Conservation (phyloP, 2,888 invertebrate genomes). For the Unio pictorum region DNA sequence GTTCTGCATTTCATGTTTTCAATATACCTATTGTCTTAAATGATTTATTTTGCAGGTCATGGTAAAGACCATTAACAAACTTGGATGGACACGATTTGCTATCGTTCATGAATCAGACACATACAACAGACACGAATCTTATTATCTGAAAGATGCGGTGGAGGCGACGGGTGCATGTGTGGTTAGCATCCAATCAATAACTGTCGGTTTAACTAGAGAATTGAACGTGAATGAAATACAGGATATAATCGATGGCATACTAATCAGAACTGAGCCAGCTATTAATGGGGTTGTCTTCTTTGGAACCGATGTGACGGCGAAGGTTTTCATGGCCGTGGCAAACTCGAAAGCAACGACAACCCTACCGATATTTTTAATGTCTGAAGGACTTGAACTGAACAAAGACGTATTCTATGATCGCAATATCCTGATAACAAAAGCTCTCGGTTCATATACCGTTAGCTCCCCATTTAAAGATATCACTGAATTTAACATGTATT, state of each 20-base stretch:
- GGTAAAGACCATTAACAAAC: constrained; percentile 1
- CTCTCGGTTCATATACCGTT: too few relatives aligned
- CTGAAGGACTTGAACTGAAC: background rate
- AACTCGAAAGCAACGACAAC: background rate
- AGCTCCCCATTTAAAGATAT: too few relatives aligned
- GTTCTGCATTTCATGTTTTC: too few relatives aligned
- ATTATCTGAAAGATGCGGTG: background rate
- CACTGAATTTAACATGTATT: too few relatives aligned
- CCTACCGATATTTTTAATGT: constrained; percentile 10
- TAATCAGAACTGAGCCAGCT: constrained; percentile 3
- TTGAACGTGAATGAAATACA: background rate
- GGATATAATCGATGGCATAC: background rate
- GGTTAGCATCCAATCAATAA: background rate
- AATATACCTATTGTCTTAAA: background rate
- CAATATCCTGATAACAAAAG: too few relatives aligned
- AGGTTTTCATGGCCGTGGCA: background rate
- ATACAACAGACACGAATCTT: constrained; percentile 6
- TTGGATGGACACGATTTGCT: constrained; percentile 16
- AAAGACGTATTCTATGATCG: too few relatives aligned
- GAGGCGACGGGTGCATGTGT: constrained; percentile 2
- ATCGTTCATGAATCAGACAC: constrained; percentile 10
- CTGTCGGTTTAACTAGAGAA: background rate
- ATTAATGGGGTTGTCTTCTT: constrained; percentile 15
- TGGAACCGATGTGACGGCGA: background rate
- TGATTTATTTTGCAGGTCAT: constrained; percentile 8